Percentiles rank a stretch among this genome's conserved stretches.
These are phyloP conservation scores for Camptogramma bilineatum DNA, from an alignment of 2,888 invertebrate species.

Conservation along the genomic window DNA sequence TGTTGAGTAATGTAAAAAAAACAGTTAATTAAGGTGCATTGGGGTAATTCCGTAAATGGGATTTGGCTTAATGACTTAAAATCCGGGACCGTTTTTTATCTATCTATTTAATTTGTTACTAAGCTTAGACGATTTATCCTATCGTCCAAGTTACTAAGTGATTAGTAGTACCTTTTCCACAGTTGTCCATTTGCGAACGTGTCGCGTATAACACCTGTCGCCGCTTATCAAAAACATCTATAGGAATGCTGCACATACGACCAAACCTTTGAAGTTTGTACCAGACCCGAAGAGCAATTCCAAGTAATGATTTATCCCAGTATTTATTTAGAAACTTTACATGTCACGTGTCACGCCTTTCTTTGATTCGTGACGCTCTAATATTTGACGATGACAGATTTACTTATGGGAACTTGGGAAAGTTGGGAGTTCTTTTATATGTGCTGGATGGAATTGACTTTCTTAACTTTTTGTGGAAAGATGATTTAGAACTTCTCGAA, in stretches of 20 bases:
- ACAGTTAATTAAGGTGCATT: too few relatives aligned
- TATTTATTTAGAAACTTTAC: conserved; percentile 14
- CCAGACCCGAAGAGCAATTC: conserved; percentile 15
- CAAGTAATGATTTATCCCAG: conserved; percentile 16
- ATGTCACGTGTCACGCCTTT: conserved; percentile 6
- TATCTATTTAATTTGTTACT: too few relatives aligned
- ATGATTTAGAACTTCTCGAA: not conserved
- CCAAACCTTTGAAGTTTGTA: not conserved
- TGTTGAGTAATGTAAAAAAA: too few relatives aligned
- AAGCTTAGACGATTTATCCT: too few relatives aligned
- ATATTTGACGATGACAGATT: conserved; percentile 6
- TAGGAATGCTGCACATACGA: not conserved
- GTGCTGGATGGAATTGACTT: not conserved
- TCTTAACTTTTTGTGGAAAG: not conserved
- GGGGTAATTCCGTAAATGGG: too few relatives aligned
- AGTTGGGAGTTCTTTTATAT: not conserved
- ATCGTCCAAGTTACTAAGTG: too few relatives aligned
- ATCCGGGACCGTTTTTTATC: too few relatives aligned
- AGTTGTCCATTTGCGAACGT: too few relatives aligned
- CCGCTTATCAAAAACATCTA: too few relatives aligned
- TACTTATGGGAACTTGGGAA: conserved; percentile 1
- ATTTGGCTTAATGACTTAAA: too few relatives aligned
- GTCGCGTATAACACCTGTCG: too few relatives aligned
- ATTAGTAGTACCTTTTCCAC: too few relatives aligned
- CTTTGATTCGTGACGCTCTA: not conserved